Conservation (phyloP, 1,140 invertebrate genomes). For the Danaus plexippus region DNA sequence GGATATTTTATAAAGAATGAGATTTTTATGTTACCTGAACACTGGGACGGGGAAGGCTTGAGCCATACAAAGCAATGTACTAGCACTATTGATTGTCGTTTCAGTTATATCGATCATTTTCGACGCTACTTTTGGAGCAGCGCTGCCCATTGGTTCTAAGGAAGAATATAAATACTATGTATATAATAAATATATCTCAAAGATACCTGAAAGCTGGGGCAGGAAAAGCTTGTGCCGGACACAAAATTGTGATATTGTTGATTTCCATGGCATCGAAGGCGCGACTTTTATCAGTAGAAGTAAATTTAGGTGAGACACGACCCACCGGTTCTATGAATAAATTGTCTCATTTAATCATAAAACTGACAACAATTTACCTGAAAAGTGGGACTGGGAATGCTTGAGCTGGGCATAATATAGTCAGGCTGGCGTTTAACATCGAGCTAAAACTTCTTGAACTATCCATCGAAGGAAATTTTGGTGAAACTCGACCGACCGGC, state of each 20-base stretch:
- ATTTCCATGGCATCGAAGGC: constrained; percentile 72
- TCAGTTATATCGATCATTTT: constrained; percentile 64
- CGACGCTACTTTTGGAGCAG: constrained; percentile 77
- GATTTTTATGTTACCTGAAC: constrained; percentile 72
- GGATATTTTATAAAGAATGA: constrained; percentile 18
- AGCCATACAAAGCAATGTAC: constrained; percentile 79
- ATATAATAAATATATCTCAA: constrained; percentile 31
- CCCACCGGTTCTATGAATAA: constrained; percentile 80
- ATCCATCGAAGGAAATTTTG: constrained; percentile 76
- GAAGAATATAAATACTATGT: constrained; percentile 33
- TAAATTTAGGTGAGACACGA: constrained; percentile 82
- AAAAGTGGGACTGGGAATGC: constrained; percentile 77
- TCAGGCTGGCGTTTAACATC: constrained; percentile 73
- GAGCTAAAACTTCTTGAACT: constrained; percentile 77
- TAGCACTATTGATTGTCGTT: constrained; percentile 48
- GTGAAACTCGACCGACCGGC: constrained; percentile 79
- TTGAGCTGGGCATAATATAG: constrained; percentile 76
- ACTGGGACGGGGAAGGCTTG: constrained; percentile 81
- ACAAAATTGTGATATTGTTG: constrained; percentile 75
- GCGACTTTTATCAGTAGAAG: constrained; percentile 77
- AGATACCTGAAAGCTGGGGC: constrained; percentile 79
- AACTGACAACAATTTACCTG: constrained; percentile 70
- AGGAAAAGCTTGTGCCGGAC: constrained; percentile 81
- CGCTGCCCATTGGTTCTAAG: constrained; percentile 80
- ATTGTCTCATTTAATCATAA: constrained; percentile 19